phyloP scores from a whole-genome alignment of 2,113 vertebrate genomes.

The Thamnophis sirtalis region DNA sequence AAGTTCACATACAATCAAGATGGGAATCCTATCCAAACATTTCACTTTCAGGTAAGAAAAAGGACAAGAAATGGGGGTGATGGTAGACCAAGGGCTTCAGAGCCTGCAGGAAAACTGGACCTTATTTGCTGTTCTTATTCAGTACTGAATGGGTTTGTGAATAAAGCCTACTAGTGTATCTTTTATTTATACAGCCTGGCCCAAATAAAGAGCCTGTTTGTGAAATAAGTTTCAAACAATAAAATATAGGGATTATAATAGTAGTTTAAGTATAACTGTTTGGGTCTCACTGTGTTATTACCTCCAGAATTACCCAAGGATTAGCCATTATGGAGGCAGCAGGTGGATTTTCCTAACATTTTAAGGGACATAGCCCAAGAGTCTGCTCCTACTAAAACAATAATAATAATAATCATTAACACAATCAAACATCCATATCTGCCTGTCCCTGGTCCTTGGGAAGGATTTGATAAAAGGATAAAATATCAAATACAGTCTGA shows the following conservation, averaged over 20 bases:
- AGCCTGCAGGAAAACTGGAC: neutral
- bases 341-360: neutral
- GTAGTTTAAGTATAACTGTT: neutral
- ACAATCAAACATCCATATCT: neutral
- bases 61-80: neutral
- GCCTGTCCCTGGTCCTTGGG: neutral
- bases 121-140: neutral
- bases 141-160: neutral
- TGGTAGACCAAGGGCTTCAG: fast-evolving
- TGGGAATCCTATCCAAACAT: constrained; percentile 84
- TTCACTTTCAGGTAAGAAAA: constrained; percentile 75
- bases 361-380: neutral
- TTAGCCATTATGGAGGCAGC: neutral
- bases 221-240: neutral
- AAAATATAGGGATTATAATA: neutral
- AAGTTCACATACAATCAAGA: constrained; percentile 81
- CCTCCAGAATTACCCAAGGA: neutral
- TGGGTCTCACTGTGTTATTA: neutral
- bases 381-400: neutral
- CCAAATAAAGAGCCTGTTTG: neutral
- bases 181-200: neutral
- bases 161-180: neutral
- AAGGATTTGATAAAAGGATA: neutral
- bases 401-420: neutral
- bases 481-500: neutral